Base-by-base conservation (phyloP, 2,797 vertebrate genomes). In the Distichodus sexfasciatus region DNA sequence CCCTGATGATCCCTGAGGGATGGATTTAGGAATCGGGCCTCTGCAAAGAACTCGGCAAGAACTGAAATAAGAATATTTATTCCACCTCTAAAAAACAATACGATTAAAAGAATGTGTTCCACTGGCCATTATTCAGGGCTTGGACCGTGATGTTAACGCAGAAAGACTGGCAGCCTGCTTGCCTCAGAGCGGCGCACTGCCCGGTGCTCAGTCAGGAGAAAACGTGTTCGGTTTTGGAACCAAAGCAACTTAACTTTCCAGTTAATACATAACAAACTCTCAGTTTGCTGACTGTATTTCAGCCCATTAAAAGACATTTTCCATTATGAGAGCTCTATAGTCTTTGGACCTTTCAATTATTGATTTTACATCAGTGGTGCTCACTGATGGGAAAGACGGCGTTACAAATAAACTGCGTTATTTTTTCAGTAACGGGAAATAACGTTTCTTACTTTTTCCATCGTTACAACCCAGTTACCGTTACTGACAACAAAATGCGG, bases 1-100 rank as follows among this genome's bases (percentile, higher is more conserved):
- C 76, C 75, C 77, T 80, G 71, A 83, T 69, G 71, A 76, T 83
- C 76, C 80, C 78, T 29, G 47, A 74, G 74, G 67, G 76, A 75
- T 40, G 50, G 59, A 66, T 66, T n/a, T n/a, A 41, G 43, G 71
- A 69, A 67, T 75, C 50, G 71, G 71, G 69, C 64, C 62, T 74
- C 61, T 40, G 38, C 57, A 54, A 68, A 67, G 64, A 74, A 64
- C 71, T 63, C 69, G 70, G 11, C 11, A 11, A n/a, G n/a, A n/a
- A n/a, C n/a, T n/a, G n/a, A 8, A 26, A 24, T 40, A 60, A 67
- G 66, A 76, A 71, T 55, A 62, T 77, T 54, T 61, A 74, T 40
- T 75, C 53, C 23, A 28, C 33, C 44, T 50, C 21, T 57, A 53
- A 55, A 68, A 61, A 66, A 36, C 74, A 74, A 64, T 54, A 36